Conservation (phyloP, 1,140 invertebrate genomes). For the Heliconius himera region DNA sequence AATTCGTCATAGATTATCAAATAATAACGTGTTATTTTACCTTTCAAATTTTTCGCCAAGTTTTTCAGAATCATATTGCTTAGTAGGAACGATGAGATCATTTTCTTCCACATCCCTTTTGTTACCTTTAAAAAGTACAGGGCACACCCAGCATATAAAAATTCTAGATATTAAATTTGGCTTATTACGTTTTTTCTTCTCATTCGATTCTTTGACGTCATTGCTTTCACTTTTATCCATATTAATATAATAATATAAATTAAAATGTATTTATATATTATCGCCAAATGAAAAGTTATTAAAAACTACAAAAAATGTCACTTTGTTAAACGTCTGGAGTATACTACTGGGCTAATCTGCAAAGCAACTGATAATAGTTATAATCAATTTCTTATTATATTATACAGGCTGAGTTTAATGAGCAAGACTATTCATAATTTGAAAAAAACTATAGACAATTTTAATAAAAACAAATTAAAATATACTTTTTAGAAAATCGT, state of each 20-base stretch:
- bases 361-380: conserved; percentile 22
- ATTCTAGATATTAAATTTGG: conserved; percentile 60
- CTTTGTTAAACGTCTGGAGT: neutral
- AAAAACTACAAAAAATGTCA: neutral
- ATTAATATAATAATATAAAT: neutral
- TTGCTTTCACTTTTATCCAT: conserved; percentile 17
- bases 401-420: neutral
- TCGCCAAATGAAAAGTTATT: neutral
- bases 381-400: conserved; percentile 23
- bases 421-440: neutral
- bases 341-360: conserved; percentile 25
- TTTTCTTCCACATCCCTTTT: conserved; percentile 60
- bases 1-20: neutral
- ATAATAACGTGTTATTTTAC: conserved; percentile 40
- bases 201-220: conserved; percentile 1
- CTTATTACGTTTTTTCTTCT: conserved; percentile 47
- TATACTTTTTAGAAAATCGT: no score
- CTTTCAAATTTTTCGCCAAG: conserved; percentile 63
- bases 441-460: no score
- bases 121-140: conserved; percentile 57
- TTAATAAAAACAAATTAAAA: no score
- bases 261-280: neutral
- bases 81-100: conserved; percentile 58
- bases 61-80: conserved; percentile 57
- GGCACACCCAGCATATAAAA: conserved; percentile 63